Conservation (phyloP, 1,140 invertebrate genomes). For the Chrysoperla carnea region DNA sequence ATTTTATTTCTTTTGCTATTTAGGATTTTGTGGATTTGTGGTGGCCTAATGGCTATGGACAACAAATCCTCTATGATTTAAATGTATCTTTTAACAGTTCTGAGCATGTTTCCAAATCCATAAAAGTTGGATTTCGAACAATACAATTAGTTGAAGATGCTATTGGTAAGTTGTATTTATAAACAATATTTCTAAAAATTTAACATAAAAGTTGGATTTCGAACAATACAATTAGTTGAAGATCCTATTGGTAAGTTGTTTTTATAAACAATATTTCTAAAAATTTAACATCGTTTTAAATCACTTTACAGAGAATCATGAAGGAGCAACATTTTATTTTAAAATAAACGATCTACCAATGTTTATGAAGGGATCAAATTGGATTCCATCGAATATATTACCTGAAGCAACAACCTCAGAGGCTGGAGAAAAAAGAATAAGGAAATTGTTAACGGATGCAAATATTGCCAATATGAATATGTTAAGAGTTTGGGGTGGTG, state of each 20-base stretch:
- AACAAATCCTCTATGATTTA: slow-evolving; percentile 59
- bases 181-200: too few relatives aligned
- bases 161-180: too few relatives aligned
- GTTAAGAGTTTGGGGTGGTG: slow-evolving; percentile 94
- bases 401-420: slow-evolving; percentile 49
- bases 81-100: slow-evolving; percentile 28
- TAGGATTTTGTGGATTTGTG: slow-evolving; percentile 44
- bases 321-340: slow-evolving; percentile 76
- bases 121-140: slow-evolving; percentile 71
- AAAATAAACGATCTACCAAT: slow-evolving; percentile 71
- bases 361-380: slow-evolving; percentile 95
- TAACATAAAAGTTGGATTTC: too few relatives aligned
- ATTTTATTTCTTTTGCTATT: slow-evolving; percentile 11
- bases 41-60: slow-evolving; percentile 93
- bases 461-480: slow-evolving; percentile 80
- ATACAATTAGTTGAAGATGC: slow-evolving; percentile 64
- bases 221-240: too few relatives aligned
- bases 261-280: not conserved
- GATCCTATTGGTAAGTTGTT: slow-evolving; percentile 28
- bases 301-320: slow-evolving; percentile 6
- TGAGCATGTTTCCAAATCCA: slow-evolving; percentile 24
- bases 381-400: slow-evolving; percentile 80
- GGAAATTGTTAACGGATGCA: slow-evolving; percentile 45
- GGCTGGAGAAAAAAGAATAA: slow-evolving; percentile 15
- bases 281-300: too few relatives aligned